These are phyloP conservation scores for Cheiracanthium punctorium DNA, from an alignment of 2,888 invertebrate species.

Conservation along the genomic window DNA sequence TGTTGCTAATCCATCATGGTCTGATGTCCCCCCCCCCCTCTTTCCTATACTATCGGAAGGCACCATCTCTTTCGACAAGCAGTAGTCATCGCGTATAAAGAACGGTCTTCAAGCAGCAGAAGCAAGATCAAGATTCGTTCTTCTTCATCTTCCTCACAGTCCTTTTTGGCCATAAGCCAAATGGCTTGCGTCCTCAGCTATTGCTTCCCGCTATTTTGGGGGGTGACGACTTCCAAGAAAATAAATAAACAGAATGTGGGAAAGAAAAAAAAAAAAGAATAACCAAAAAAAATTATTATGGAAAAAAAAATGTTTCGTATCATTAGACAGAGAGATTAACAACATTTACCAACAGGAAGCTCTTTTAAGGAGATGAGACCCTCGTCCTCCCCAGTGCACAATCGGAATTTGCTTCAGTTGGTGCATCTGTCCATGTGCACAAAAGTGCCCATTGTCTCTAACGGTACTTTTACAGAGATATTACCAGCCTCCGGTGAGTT, in stretches of 20 bases:
- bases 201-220: conserved; percentile 47
- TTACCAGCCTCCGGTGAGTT: conserved; percentile 40
- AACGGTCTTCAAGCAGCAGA: conserved; percentile 2
- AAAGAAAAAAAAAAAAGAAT: conserved; percentile 1
- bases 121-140: conserved; percentile 50
- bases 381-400: conserved; percentile 30
- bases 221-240: conserved; percentile 42
- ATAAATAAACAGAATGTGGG: background rate
- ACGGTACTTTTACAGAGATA: background rate
- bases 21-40: conserved; percentile 20
- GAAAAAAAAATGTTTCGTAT: conserved; percentile 60
- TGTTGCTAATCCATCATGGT: conserved; percentile 69
- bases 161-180: conserved; percentile 51
- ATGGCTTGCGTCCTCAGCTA: conserved; percentile 32
- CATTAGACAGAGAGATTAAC: conserved; percentile 68
- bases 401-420: conserved; percentile 49
- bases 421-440: conserved; percentile 40
- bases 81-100: conserved; percentile 42
- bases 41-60: conserved; percentile 48
- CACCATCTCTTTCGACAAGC: conserved; percentile 64
- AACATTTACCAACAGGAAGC: conserved; percentile 68
- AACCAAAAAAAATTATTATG: conserved; percentile 30
- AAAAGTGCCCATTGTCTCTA: conserved; percentile 54
- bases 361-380: conserved; percentile 51
- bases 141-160: conserved; percentile 22